A percentile compares a stretch with the other conserved stretches of the same genome.
Conservation (phyloP, 2,888 invertebrate species). For the Xestia c-nigrum region DNA sequence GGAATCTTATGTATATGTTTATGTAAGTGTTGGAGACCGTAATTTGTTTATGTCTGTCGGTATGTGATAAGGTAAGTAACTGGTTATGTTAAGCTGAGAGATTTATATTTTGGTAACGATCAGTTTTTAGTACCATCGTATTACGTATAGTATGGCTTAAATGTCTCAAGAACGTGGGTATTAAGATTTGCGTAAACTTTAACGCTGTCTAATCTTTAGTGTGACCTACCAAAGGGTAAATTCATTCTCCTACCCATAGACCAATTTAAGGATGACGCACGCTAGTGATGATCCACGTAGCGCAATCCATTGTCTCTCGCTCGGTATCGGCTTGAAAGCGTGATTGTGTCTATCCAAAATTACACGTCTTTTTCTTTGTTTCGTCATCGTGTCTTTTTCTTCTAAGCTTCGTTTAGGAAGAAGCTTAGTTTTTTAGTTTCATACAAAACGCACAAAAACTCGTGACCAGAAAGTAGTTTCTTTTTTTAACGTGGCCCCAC, state of each 20-base stretch:
- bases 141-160: background rate
- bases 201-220: background rate
- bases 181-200: background rate
- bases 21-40: background rate
- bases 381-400: no score
- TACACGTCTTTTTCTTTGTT: no score
- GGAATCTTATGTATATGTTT: constrained; percentile 3
- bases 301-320: no score
- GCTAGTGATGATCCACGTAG: no score
- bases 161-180: background rate
- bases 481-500: no score
- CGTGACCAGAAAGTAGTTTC: no score
- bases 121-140: background rate
- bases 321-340: no score
- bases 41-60: constrained; percentile 21
- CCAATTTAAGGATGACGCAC: background rate
- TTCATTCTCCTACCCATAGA: background rate
- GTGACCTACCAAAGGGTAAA: background rate
- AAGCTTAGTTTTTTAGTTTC: no score
- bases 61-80: constrained; percentile 4
- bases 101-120: background rate
- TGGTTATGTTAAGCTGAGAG: constrained; percentile 20
- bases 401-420: no score
- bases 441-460: no score
- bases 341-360: no score